Base-by-base conservation (phyloP, 2,113 vertebrate species). In the Oryzias curvinotus region DNA sequence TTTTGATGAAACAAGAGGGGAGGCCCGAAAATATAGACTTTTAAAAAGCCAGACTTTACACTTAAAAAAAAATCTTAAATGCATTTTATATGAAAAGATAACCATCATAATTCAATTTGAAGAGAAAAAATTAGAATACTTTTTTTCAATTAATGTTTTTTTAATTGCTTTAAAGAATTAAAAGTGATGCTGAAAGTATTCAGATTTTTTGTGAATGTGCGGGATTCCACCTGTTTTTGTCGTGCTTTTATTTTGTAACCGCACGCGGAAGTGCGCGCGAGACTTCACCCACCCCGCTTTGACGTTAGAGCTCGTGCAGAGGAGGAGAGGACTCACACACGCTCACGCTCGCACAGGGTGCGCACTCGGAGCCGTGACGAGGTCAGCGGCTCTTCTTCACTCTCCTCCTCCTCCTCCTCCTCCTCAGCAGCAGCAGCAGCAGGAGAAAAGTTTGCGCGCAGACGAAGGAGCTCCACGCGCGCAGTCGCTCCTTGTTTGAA, bases 311-410 rank as follows among this genome's bases (percentile, higher is more conserved):
- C 73, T 60, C 73, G 84, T 81, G 78, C 76, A 80, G 75, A 74
- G 91, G 88, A 84, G 82, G 84, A 73, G 84, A 79, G 63, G 61
- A 76, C 65, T 74, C 73, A 55, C 73, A 78, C 76, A 49, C 81
- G 51, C 77, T 54, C 78, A 57, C 73, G 56, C 61, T 3, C 58
- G 44, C 67, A 21, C 73, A 56, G 49, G 52, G 71, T 71, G 74
- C 73, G 73, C 83, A 69, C 63, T 16, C 28, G 48, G 64, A 82
- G 75, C 75, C 76, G 75, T 77, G 70, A 61, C 61, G 80, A 86
- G 82, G 78, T 85, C 78, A 79, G 70, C 51, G 61, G 61, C 61
- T 47, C 28, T 57, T 72, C 51, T 53, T 50, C 49, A 18, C 63
- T 45, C 48, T 18, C 70, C 55, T 69, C 64, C 68, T 65, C 48